Evolutionary conservation across 1,140 invertebrate species (phyloP).

Genomic region (Drosophila arizonae): DNA sequence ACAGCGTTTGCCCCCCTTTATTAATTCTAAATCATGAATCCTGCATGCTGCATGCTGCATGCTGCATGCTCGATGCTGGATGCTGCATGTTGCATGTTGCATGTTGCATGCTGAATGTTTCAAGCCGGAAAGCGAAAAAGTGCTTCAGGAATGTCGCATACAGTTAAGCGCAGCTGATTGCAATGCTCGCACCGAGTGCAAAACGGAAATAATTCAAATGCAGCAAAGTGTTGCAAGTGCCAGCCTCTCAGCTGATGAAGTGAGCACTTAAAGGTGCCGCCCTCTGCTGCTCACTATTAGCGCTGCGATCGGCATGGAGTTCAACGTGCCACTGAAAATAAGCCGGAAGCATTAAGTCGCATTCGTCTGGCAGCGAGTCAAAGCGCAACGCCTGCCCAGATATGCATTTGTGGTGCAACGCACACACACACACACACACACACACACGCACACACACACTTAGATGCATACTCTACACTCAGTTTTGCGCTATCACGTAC

Average conservation of each 20-base stretch:
- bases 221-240: slow-evolving; percentile 50
- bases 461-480: slow-evolving; percentile 7
- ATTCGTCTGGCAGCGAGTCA: slow-evolving; percentile 24
- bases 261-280: slow-evolving; percentile 60
- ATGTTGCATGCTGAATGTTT: neutral
- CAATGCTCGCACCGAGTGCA: slow-evolving; percentile 16
- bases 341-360: slow-evolving; percentile 30
- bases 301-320: slow-evolving; percentile 11
- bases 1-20: slow-evolving; percentile 52
- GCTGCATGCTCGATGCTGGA: slow-evolving; percentile 3
- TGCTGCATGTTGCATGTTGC: slow-evolving; percentile 16
- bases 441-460: neutral
- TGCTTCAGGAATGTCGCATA: slow-evolving; percentile 16
- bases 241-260: slow-evolving; percentile 52
- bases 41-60: slow-evolving; percentile 18
- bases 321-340: slow-evolving; percentile 40
- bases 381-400: slow-evolving; percentile 49
- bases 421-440: neutral
- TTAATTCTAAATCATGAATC: slow-evolving; percentile 73
- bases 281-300: slow-evolving; percentile 48
- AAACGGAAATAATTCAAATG: slow-evolving; percentile 67
- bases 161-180: slow-evolving; percentile 9
- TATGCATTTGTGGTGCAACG: slow-evolving; percentile 12
- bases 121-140: slow-evolving; percentile 23
- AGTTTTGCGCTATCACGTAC: slow-evolving; percentile 44